These are phyloP conservation scores for Dysdera silvatica DNA, from an alignment of 1,140 invertebrate genomes.

Conservation along the genomic window DNA sequence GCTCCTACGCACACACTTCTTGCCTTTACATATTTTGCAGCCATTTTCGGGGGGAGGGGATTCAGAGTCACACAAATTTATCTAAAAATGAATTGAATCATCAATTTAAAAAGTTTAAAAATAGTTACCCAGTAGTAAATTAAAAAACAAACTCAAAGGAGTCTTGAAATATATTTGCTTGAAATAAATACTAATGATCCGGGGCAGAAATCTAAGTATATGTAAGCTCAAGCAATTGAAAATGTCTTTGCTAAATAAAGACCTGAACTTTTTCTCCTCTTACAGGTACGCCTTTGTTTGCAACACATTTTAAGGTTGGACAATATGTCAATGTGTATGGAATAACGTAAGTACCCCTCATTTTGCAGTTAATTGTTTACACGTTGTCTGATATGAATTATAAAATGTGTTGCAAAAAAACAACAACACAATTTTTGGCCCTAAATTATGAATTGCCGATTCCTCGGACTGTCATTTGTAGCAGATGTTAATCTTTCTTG, in stretches of 20 bases:
- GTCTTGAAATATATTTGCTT: background rate
- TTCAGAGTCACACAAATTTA: too few relatives aligned
- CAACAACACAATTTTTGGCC: background rate
- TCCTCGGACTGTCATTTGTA: too few relatives aligned
- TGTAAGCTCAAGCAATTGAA: background rate
- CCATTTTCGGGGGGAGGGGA: too few relatives aligned
- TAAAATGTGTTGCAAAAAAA: background rate
- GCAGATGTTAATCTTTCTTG: too few relatives aligned
- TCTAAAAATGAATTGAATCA: too few relatives aligned
- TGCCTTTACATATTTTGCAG: too few relatives aligned
- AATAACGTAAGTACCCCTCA: constrained; percentile 67
- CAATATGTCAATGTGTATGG: constrained; percentile 82
- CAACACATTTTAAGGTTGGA: constrained; percentile 81
- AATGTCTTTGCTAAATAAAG: background rate
- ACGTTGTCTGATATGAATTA: background rate
- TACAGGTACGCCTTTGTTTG: constrained; percentile 71
- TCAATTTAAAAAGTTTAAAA: background rate
- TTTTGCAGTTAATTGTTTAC: constrained; percentile 26
- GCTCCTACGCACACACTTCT: too few relatives aligned
- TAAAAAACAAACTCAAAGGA: background rate
- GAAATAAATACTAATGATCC: background rate
- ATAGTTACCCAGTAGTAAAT: background rate
- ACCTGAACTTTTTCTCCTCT: constrained; percentile 13
- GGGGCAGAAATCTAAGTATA: background rate
- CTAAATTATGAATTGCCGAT: background rate